A percentile compares a stretch with the other conserved stretches of the same genome.
Conservation (phyloP, 2,888 invertebrate genomes). For the Agapostemon virescens region DNA sequence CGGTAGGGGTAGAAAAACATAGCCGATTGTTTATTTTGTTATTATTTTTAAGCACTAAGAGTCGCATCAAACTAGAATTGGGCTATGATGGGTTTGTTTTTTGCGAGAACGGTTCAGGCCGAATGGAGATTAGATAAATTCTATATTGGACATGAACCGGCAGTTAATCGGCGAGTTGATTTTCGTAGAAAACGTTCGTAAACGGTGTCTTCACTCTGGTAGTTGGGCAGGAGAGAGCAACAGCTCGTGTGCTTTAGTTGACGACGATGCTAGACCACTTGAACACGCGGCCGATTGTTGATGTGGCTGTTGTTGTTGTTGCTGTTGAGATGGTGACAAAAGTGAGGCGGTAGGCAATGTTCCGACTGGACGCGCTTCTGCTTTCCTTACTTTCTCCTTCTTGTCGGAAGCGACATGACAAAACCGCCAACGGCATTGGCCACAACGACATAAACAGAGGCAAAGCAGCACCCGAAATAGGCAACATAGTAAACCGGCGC, state of each 20-base stretch:
- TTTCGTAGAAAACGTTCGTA: conserved; percentile 69
- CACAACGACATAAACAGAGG: conserved; percentile 90
- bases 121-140: conserved; percentile 57
- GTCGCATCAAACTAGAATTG: conserved; percentile 65
- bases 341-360: conserved; percentile 71
- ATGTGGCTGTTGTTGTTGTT: conserved; percentile 54
- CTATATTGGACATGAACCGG: conserved; percentile 68
- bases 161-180: conserved; percentile 71
- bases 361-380: conserved; percentile 62
- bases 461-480: conserved; percentile 91
- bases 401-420: conserved; percentile 67
- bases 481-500: conserved; percentile 90
- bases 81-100: conserved; percentile 46
- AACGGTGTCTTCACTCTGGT: conserved; percentile 69
- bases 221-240: conserved; percentile 77
- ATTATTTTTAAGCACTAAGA: conserved; percentile 64
- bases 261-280: conserved; percentile 63
- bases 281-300: conserved; percentile 63
- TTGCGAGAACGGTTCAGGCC: conserved; percentile 61
- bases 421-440: conserved; percentile 83
- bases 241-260: conserved; percentile 74
- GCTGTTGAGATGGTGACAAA: conserved; percentile 63
- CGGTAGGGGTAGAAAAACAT: conserved; percentile 70
- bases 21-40: conserved; percentile 73
- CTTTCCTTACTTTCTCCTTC: conserved; percentile 69